Evolutionary conservation across 92 coral and sea anemone genomes (phyloP), one percentile per base, ranked within the genome.

Genomic region (Epizoanthus ramosus): DNA sequence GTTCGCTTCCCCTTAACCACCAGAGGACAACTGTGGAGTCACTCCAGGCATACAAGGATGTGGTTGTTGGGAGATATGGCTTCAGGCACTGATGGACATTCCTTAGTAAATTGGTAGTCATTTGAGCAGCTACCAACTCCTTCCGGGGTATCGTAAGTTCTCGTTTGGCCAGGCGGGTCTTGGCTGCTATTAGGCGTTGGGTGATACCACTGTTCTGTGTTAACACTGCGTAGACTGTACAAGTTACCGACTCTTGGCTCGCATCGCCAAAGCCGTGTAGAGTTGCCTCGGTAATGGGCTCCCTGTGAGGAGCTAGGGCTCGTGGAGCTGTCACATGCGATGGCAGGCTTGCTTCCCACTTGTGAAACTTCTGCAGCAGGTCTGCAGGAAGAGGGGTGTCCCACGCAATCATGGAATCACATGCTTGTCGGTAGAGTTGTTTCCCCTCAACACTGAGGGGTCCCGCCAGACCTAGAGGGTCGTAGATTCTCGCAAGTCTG

Each of bases 231-330:
- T 86, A 89, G 18, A 83, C 85, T 15, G 91, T 73, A 17, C 91
- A 88, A 23, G 75, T 89, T 4, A 90, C 87, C 12, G 87, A 89
- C 66, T 79, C 63, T 21, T 86, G 86, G 10, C 91, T 87, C 0
- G 91, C 86, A 77, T 84, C 90, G 67, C 93, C 93, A 70, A 90
- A 83, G 43, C 80, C 89, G 75, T 89, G 90, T 4, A 85, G 89
- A 2, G 65, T 45, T 25, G 81, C 77, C 28, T 37, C 56, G 58
- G 80, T 80, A 15, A 86, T 81, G 6, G 85, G 85, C 64, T 87
- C 72, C 41, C 37, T 70, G 63, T 16, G 76, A 16, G 79, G 24
- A 5, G 74, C 84, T 5, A 87, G 83, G 52, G 83, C 24, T 80
- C 86, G 15, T 43, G 86, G 83, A 23, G 63, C 57, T n/a, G 9